Conservation (phyloP, 1,140 invertebrate genomes). For the Brachionus paranguensis region DNA sequence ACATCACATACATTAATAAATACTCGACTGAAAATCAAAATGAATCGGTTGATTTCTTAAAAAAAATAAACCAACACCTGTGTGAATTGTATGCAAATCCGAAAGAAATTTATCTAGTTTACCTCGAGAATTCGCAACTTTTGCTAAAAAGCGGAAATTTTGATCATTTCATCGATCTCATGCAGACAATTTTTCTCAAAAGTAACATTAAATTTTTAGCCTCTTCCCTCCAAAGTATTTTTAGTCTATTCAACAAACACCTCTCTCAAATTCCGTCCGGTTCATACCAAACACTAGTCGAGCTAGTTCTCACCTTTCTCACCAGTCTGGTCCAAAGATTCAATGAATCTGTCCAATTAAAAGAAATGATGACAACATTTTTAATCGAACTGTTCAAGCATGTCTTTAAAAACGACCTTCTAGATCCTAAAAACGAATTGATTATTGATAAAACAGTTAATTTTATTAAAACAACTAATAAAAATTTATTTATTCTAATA, state of each 20-base stretch:
- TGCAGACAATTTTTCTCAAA: neutral
- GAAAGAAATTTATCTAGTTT: conserved; percentile 36
- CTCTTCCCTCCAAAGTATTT: neutral
- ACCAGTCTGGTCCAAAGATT: neutral
- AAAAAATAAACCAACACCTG: neutral
- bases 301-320: neutral
- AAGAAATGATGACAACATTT: neutral
- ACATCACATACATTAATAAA: neutral
- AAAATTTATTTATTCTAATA: neutral
- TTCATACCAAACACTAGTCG: neutral
- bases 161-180: neutral
- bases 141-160: neutral
- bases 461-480: neutral
- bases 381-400: neutral
- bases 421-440: neutral
- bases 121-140: neutral
- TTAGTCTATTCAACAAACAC: neutral
- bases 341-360: neutral
- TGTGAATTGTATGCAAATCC: neutral
- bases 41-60: neutral
- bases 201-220: neutral
- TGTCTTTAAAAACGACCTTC: neutral
- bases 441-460: neutral
- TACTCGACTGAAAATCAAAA: neutral
- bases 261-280: neutral